phyloP scores from a whole-genome alignment of 1,140 invertebrate genomes.

The Drosophila subobscura region DNA sequence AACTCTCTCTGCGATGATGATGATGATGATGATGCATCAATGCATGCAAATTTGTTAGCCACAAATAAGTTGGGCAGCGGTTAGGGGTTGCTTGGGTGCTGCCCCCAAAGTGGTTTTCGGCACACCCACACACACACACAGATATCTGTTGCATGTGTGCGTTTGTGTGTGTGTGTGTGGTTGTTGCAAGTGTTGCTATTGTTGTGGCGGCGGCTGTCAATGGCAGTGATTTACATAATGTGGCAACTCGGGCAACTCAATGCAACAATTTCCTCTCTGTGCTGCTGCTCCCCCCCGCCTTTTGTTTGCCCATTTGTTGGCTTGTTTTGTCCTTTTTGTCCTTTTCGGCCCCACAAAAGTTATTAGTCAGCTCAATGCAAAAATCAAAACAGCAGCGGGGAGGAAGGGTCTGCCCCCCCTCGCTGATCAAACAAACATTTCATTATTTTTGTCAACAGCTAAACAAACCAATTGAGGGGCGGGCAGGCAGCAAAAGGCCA shows the following conservation, averaged over 20 bases:
- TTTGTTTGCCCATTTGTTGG: slow-evolving; percentile 46
- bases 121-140: slow-evolving; percentile 11
- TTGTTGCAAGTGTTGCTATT: slow-evolving; percentile 9
- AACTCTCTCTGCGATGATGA: slow-evolving; percentile 24
- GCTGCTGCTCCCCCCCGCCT: slow-evolving; percentile 1
- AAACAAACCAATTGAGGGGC: slow-evolving; percentile 47
- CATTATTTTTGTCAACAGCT: slow-evolving; percentile 57
- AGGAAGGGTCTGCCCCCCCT: too few relatives aligned
- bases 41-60: slow-evolving; percentile 56
- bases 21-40: slow-evolving; percentile 60
- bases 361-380: too few relatives aligned
- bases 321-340: slow-evolving; percentile 14
- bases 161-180: neutral
- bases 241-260: slow-evolving; percentile 66
- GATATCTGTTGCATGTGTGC: slow-evolving; percentile 21
- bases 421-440: slow-evolving; percentile 60
- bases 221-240: slow-evolving; percentile 74
- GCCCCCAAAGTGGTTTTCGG: slow-evolving; percentile 46
- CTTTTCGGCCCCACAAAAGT: too few relatives aligned
- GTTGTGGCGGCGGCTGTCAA: slow-evolving; percentile 45
- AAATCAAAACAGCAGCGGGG: too few relatives aligned
- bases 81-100: too few relatives aligned
- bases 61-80: slow-evolving; percentile 32
- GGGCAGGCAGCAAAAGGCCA: neutral
- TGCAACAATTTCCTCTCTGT: slow-evolving; percentile 69